Conservation (phyloP, 2,888 invertebrate species). For the Sesia apiformis region DNA sequence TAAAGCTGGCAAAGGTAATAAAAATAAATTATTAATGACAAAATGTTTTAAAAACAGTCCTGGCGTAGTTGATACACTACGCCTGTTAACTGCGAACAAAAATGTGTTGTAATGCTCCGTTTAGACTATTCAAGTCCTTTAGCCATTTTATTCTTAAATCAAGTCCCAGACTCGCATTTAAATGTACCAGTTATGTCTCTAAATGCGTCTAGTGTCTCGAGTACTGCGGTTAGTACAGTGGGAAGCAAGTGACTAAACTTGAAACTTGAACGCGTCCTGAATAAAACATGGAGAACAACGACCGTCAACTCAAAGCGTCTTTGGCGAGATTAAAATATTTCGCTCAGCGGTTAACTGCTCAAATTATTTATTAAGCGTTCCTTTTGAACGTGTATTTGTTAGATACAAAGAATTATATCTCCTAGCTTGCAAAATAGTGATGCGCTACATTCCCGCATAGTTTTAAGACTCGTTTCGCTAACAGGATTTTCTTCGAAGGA, state of each 20-base stretch:
- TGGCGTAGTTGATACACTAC: conserved; percentile 10
- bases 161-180: not conserved
- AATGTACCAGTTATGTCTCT: not conserved
- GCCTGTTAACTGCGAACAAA: conserved; percentile 15
- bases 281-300: conserved; percentile 48
- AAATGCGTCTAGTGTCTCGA: not conserved
- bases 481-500: too few species aligned
- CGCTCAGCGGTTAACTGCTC: conserved; percentile 47
- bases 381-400: conserved; percentile 22
- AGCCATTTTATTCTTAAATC: not conserved
- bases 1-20: conserved; percentile 2
- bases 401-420: conserved; percentile 27
- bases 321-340: conserved; percentile 65
- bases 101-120: conserved; percentile 4
- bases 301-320: conserved; percentile 45
- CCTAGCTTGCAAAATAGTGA: conserved; percentile 1
- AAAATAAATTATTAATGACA: conserved; percentile 5
- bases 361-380: conserved; percentile 58
- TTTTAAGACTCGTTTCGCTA: too few species aligned
- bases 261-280: conserved; percentile 36
- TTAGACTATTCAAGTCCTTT: not conserved
- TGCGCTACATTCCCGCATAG: not conserved
- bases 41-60: conserved; percentile 7
- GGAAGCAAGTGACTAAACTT: conserved; percentile 15
- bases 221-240: not conserved